Conservation (phyloP, 1,140 invertebrate species). For the Ditylenchus dipsaci region DNA sequence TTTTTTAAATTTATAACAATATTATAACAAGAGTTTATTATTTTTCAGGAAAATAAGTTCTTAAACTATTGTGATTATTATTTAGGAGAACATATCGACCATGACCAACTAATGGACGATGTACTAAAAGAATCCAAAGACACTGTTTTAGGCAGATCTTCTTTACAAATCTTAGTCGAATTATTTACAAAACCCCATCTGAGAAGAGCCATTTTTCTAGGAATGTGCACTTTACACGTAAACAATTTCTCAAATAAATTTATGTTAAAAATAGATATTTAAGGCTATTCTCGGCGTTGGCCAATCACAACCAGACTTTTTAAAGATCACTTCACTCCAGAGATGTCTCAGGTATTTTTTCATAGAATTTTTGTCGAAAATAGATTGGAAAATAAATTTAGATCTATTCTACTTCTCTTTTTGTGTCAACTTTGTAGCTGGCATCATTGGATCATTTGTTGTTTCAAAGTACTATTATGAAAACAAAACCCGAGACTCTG, state of each 20-base stretch:
- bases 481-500: no score
- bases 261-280: no score
- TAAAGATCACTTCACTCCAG: conserved; percentile 1
- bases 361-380: background rate
- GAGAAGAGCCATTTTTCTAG: conserved; percentile 35
- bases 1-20: no score
- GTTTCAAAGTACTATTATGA: conserved; percentile 24
- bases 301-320: conserved; percentile 13
- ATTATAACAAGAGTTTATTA: no score
- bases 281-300: conserved; percentile 3
- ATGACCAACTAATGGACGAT: no score
- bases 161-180: no score
- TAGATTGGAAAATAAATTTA: conserved; percentile 7
- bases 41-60: no score
- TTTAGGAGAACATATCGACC: no score
- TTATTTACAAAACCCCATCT: conserved; percentile 31
- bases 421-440: conserved; percentile 29
- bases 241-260: no score
- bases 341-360: conserved; percentile 6
- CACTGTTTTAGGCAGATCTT: no score
- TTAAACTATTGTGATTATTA: no score
- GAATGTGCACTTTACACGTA: conserved; percentile 27
- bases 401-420: conserved; percentile 26
- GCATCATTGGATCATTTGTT: conserved; percentile 26
- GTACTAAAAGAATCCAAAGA: no score